Conservation (phyloP, 2,888 invertebrate species). For the Troides aeacus region DNA sequence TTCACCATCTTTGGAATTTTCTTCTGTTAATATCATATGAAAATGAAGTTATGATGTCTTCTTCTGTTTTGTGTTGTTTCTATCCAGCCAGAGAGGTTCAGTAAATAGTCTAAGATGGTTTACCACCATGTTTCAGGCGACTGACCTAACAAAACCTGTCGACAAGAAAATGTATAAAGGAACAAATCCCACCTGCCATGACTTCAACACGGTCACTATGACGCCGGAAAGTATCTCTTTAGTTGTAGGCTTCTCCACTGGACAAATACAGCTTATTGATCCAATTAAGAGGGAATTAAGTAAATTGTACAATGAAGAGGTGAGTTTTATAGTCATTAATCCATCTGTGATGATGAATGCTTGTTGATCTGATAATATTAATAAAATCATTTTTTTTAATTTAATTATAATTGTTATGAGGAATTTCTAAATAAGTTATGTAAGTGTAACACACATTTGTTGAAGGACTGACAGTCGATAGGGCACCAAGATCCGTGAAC, state of each 20-base stretch:
- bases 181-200: conserved; percentile 99
- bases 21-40: background rate
- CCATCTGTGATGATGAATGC: background rate
- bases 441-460: too few relatives aligned
- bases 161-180: conserved; percentile 99
- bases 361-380: background rate
- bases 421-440: too few relatives aligned
- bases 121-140: conserved; percentile 81
- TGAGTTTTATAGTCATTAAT: conserved; percentile 58
- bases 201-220: conserved; percentile 94
- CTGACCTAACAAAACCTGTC: conserved; percentile 96
- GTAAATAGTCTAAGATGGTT: too few relatives aligned
- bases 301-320: conserved; percentile 99
- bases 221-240: conserved; percentile 92
- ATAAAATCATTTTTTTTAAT: too few relatives aligned
- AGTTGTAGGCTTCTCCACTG: conserved; percentile 98
- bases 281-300: conserved; percentile 97
- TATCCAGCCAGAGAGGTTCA: too few relatives aligned
- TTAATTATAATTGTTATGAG: too few relatives aligned
- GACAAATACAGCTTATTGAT: conserved; percentile 98
- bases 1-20: too few relatives aligned
- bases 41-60: background rate
- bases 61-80: too few relatives aligned
- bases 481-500: too few relatives aligned
- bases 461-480: too few relatives aligned